A percentile compares a stretch with the other conserved stretches of the same genome.
Evolutionary conservation across 2,797 vertebrate species (phyloP).

Genomic region (Eospalax fontanierii): DNA sequence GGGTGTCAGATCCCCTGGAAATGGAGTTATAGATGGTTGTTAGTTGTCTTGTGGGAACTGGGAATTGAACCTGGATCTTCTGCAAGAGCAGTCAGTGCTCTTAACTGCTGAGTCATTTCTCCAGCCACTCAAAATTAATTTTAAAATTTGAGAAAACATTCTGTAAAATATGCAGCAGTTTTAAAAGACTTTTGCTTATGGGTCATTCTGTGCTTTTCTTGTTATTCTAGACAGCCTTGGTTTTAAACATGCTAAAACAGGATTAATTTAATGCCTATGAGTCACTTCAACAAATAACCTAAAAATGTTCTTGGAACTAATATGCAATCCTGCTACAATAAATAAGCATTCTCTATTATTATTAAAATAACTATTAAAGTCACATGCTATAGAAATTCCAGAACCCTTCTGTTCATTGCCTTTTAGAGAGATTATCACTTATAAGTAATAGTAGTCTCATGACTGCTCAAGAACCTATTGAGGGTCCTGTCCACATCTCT

Average conservation of each 20-base stretch:
- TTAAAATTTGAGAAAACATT: background rate
- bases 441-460: background rate
- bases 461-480: background rate
- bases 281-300: slow-evolving; percentile 45
- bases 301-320: slow-evolving; percentile 39
- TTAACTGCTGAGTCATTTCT: too few relatives aligned
- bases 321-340: slow-evolving; percentile 15
- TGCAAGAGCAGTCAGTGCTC: too few relatives aligned
- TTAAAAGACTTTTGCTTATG: slow-evolving; percentile 44
- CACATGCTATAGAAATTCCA: background rate
- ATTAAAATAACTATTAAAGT: slow-evolving; percentile 47
- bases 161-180: background rate
- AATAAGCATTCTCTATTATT: slow-evolving; percentile 13
- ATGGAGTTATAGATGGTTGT: too few relatives aligned
- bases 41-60: too few relatives aligned
- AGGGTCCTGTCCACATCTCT: background rate
- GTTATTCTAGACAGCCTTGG: background rate
- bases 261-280: slow-evolving; percentile 48
- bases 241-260: slow-evolving; percentile 31
- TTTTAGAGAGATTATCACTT: background rate
- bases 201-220: background rate
- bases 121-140: background rate
- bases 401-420: background rate
- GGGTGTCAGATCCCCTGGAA: too few relatives aligned
- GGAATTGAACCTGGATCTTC: too few relatives aligned